Conservation (phyloP, 2,797 vertebrate species). For the Thripadectes ignobilis region DNA sequence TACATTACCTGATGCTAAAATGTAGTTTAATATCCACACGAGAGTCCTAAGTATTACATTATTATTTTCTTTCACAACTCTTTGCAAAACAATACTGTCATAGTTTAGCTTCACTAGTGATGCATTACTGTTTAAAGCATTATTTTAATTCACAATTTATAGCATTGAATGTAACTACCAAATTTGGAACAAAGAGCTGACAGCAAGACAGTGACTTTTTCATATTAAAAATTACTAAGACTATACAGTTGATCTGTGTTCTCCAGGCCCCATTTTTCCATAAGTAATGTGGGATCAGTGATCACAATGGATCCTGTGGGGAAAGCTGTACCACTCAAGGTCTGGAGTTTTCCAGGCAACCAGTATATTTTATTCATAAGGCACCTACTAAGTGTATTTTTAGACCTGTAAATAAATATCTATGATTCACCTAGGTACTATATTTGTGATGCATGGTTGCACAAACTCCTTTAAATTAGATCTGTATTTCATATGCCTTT, state of each 20-base stretch:
- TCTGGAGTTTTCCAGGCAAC: background rate
- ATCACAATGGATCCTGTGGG: background rate
- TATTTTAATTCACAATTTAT: background rate
- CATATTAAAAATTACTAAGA: background rate
- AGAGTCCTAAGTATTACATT: background rate
- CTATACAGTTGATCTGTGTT: background rate
- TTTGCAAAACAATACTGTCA: background rate
- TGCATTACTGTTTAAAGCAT: background rate
- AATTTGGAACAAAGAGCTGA: background rate
- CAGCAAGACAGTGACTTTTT: background rate
- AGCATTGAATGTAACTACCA: background rate
- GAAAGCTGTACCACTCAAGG: background rate
- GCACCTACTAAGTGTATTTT: background rate
- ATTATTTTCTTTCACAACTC: background rate
- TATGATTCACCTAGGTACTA: background rate
- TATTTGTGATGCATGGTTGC: background rate
- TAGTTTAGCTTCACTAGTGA: background rate
- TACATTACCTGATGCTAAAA: background rate
- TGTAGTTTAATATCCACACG: background rate
- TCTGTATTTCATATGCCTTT: background rate
- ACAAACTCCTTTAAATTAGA: background rate
- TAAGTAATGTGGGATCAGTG: background rate
- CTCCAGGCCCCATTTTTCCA: background rate
- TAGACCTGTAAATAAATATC: constrained; percentile 16
- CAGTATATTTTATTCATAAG: background rate